Conservation (phyloP, 2,888 invertebrate species). For the Drosophila neonasuta region DNA sequence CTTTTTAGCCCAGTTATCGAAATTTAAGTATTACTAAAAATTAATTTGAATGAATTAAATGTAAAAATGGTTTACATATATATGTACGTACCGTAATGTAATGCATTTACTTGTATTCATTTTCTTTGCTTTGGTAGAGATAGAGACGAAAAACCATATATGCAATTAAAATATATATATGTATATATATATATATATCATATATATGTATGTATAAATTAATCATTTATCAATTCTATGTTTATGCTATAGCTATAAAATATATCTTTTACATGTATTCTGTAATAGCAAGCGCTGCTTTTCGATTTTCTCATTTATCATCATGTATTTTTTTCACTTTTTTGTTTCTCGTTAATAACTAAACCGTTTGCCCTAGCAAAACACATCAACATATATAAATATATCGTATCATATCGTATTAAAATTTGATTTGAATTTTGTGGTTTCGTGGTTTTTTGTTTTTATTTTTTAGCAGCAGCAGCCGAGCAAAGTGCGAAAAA, state of each 20-base stretch:
- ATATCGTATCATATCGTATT: constrained; percentile 40
- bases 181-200: constrained; percentile 51
- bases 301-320: constrained; percentile 29
- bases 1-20: constrained; percentile 51
- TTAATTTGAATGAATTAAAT: constrained; percentile 74
- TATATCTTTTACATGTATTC: constrained; percentile 72
- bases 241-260: constrained; percentile 66
- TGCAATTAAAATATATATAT: constrained; percentile 45
- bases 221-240: constrained; percentile 72
- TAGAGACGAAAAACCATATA: constrained; percentile 72
- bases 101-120: constrained; percentile 48
- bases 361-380: constrained; percentile 45
- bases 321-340: constrained; percentile 6
- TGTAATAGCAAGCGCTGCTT: constrained; percentile 68
- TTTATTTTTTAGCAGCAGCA: constrained; percentile 46
- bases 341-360: constrained; percentile 43
- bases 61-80: constrained; percentile 71
- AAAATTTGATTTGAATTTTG: constrained; percentile 46
- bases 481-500: constrained; percentile 55
- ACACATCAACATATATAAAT: constrained; percentile 32
- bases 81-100: constrained; percentile 36
- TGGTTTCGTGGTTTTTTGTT: constrained; percentile 17
- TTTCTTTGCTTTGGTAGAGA: constrained; percentile 48
- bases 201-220: constrained; percentile 59
- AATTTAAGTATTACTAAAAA: constrained; percentile 73